Base-by-base conservation (phyloP, 1,140 invertebrate species). In the Ceratitis capitata region DNA sequence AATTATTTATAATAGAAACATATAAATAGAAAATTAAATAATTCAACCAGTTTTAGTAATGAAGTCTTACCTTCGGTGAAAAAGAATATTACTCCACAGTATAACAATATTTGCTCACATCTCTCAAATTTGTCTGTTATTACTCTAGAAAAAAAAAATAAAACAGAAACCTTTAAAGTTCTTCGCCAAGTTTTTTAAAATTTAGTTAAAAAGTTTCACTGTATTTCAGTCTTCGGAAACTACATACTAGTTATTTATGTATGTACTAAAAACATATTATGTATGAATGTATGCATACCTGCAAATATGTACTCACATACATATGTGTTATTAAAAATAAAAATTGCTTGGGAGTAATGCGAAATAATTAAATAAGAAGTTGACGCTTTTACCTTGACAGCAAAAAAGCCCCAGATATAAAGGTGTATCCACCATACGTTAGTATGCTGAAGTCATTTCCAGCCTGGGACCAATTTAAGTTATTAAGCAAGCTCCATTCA, bases 401-500 rank as follows among this genome's bases (percentile, higher is more conserved):
- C 19, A 78, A 45, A 78, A 78, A 78, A 78, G 39, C 39, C 39
- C 69, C 69, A 19, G 69, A 35, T 45, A 78, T 78, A n/a, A 78
- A 78, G 4, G 69, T 78, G 32, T 78, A 78, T 42, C 69, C 69
- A 78, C 69, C 69, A 45, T 78, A 78, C 9, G 39, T n/a, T 6
- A 78, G 19, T n/a, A 78, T 45, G 23, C 69, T 78, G 32, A 78
- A 78, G 32, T 78, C 69, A 14, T 78, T 78, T 78, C 69, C 69
- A 45, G 69, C 69, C 39, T 78, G 69, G 23, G 69, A 78, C 69
- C 69, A 78, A 78, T 78, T 45, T 78, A 78, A 78, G 39, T 78
- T 45, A 26, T 78, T 78, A 45, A 78, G 69, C 45, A 78, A 78
- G 69, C 69, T 78, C 69, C 69, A 78, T 78, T 78, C 69, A 78